Conservation (phyloP, 2,888 invertebrate genomes). For the Pyralis farinalis region DNA sequence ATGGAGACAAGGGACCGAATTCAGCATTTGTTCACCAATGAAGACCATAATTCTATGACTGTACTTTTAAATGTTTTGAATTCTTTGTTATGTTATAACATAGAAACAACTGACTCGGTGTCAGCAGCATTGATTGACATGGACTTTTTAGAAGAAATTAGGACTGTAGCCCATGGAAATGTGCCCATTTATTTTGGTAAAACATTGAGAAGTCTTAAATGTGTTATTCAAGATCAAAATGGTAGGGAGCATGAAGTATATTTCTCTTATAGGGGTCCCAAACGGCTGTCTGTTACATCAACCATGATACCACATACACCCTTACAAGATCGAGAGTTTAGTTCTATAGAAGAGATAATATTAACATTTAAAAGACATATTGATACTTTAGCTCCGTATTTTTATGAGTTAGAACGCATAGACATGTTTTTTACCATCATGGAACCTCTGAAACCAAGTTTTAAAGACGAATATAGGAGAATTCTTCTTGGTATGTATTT, state of each 20-base stretch:
- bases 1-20: neutral
- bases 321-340: slow-evolving; percentile 45
- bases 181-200: slow-evolving; percentile 49
- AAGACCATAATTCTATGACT: slow-evolving; percentile 12
- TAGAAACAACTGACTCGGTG: slow-evolving; percentile 20
- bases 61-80: slow-evolving; percentile 22
- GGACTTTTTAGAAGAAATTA: slow-evolving; percentile 50
- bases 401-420: slow-evolving; percentile 54
- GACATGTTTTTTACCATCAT: slow-evolving; percentile 51
- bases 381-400: slow-evolving; percentile 43
- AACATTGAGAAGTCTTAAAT: slow-evolving; percentile 53
- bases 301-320: slow-evolving; percentile 45
- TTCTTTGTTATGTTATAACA: slow-evolving; percentile 17
- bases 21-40: slow-evolving; percentile 8
- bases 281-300: slow-evolving; percentile 37
- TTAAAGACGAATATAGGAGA: slow-evolving; percentile 61
- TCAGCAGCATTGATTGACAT: slow-evolving; percentile 38
- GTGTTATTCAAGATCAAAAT: slow-evolving; percentile 39
- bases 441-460: slow-evolving; percentile 55
- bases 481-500: slow-evolving; percentile 53
- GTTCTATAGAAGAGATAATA: slow-evolving; percentile 41
- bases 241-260: slow-evolving; percentile 48
- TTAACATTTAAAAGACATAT: slow-evolving; percentile 35
- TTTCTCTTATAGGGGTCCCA: slow-evolving; percentile 40
- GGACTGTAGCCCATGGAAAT: slow-evolving; percentile 19